Percentiles rank a stretch among this genome's conserved stretches.
Evolutionary conservation across 2,888 invertebrate genomes (phyloP).

Genomic region (Tiphia femorata): DNA sequence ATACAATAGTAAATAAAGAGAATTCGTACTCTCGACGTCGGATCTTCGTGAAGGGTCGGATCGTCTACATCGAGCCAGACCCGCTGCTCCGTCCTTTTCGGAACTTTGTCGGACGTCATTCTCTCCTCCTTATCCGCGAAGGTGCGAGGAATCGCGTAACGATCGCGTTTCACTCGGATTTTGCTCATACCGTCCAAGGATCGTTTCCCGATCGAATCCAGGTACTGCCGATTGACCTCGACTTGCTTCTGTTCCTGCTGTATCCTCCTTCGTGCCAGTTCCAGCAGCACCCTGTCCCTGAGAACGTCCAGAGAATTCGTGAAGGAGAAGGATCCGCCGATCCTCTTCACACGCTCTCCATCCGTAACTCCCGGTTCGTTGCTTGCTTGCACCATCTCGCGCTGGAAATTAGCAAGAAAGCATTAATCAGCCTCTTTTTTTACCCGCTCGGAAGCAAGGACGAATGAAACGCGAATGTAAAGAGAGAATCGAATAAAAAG

Average conservation of each 20-base stretch:
- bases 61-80: slow-evolving; percentile 46
- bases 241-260: slow-evolving; percentile 80
- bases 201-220: slow-evolving; percentile 84
- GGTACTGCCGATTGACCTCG: slow-evolving; percentile 80
- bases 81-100: slow-evolving; percentile 25
- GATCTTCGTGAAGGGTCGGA: slow-evolving; percentile 38
- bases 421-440: too few relatives aligned
- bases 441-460: too few relatives aligned
- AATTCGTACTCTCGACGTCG: slow-evolving; percentile 41
- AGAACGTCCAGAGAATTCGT: slow-evolving; percentile 90
- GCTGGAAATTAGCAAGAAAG: slow-evolving; percentile 39
- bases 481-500: too few relatives aligned
- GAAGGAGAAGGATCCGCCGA: slow-evolving; percentile 81
- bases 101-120: slow-evolving; percentile 22
- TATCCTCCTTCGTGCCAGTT: slow-evolving; percentile 87
- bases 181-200: slow-evolving; percentile 28
- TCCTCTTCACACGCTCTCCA: slow-evolving; percentile 48
- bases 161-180: too few relatives aligned
- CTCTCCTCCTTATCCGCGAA: slow-evolving; percentile 10
- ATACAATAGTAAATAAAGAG: neutral
- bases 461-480: too few relatives aligned
- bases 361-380: slow-evolving; percentile 40
- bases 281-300: slow-evolving; percentile 83
- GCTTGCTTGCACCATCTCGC: slow-evolving; percentile 47
- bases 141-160: too few relatives aligned